Evolutionary conservation across 2,113 vertebrate genomes (phyloP), one percentile per base, ranked within the genome.

Genomic region (Takifugu flavidus): DNA sequence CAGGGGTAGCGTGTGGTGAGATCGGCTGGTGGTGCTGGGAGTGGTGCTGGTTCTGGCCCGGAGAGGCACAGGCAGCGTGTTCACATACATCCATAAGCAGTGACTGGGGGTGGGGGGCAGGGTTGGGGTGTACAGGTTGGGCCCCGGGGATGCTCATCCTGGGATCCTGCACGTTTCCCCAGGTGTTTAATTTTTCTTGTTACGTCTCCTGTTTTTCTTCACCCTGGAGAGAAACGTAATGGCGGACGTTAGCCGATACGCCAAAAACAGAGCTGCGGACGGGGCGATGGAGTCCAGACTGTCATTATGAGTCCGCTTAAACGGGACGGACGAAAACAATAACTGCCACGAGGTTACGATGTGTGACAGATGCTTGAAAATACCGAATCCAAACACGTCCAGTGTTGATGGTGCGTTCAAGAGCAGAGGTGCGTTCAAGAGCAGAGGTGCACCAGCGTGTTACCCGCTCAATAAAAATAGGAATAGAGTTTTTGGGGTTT

Each of bases 41-140:
- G 3, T 34, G 25, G 91, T 88, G 88, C 88, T 89, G 86, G 73
- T 84, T 85, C 79, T 83, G 77, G 82, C 85, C 90, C 89, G 78
- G 58, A 75, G 62, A 74, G 57, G 67, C 44, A 68, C 64, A 75
- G 74, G 70, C 67, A 78, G 78, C 75, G 55, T 78, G 77, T 76
- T 78, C 75, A 64, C 70, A 79, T 78, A 79, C 79, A 81, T 87
- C 82, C 87, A 73, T 67, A 10, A 78, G 86, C 63, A 77, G 79
- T 73, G 80, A 67, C 53, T 20, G 20, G 20, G 20, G 20, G 20
- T 20, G 20, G 20, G 20, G 20, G 20, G 20, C 20, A 27, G 70
- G 34, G 34, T 6, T 72, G 77, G 78, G 77, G 76, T 76, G 27
- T 59, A 67, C 54, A 67, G 65, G 67, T 54, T 58, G 6, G 25